A percentile compares a stretch with the other conserved stretches of the same genome.
These are phyloP conservation scores for Malacosoma neustria DNA, from an alignment of 2,888 invertebrate species.

Conservation along the genomic window DNA sequence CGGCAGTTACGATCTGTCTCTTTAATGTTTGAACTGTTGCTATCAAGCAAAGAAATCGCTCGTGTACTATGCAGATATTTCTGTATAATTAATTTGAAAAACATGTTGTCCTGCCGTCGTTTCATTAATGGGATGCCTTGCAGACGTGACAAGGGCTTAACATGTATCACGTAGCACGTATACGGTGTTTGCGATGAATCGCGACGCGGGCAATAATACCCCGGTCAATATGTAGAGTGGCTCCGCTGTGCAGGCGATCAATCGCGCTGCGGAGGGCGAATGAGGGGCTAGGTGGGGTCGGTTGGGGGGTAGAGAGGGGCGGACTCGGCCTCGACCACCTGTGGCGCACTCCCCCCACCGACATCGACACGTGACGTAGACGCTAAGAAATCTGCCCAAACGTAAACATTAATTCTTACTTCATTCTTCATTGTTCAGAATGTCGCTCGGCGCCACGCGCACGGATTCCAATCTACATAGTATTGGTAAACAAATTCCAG, in stretches of 20 bases:
- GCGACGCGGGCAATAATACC: slow-evolving; percentile 61
- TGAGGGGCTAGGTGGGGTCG: slow-evolving; percentile 15
- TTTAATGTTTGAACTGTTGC: slow-evolving; percentile 12
- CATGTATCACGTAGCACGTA: slow-evolving; percentile 43
- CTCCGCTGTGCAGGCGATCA: slow-evolving; percentile 66
- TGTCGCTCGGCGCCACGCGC: slow-evolving; percentile 59
- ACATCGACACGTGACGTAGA: slow-evolving; percentile 70
- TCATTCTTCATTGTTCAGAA: slow-evolving; percentile 71
- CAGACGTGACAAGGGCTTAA: slow-evolving; percentile 11
- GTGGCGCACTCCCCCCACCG: slow-evolving; percentile 40
- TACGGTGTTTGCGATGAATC: slow-evolving; percentile 49
- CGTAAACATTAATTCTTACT: slow-evolving; percentile 74
- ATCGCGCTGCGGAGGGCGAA: slow-evolving; percentile 50
- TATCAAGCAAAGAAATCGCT: neutral
- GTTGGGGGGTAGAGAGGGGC: slow-evolving; percentile 16
- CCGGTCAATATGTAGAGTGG: slow-evolving; percentile 74
- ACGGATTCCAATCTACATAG: slow-evolving; percentile 51
- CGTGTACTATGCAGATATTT: neutral
- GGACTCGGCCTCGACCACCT: slow-evolving; percentile 49
- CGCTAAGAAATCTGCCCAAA: slow-evolving; percentile 70
- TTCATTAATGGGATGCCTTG: neutral
- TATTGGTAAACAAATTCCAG: slow-evolving; percentile 67
- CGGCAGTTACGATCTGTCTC: slow-evolving; percentile 18
- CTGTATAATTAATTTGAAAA: neutral
- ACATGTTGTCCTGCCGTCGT: neutral